phyloP scores from a whole-genome alignment of 1,140 invertebrate species.

The Aphis craccivora region DNA sequence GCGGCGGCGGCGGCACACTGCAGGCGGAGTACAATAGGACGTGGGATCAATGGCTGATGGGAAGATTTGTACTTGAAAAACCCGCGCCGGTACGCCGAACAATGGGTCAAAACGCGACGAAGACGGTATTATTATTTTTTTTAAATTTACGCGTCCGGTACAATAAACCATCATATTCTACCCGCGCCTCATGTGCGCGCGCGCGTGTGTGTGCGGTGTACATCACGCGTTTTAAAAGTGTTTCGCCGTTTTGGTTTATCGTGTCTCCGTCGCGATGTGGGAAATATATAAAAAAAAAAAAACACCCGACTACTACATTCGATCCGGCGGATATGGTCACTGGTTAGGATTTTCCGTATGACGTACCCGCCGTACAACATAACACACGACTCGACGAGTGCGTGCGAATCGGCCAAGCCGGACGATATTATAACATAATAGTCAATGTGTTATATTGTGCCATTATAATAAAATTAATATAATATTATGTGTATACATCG shows the following conservation, averaged over 20 bases:
- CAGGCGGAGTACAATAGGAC: conserved; percentile 12
- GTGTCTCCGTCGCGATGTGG: background rate
- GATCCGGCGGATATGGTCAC: too few relatives aligned
- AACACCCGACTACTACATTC: too few relatives aligned
- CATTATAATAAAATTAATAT: too few relatives aligned
- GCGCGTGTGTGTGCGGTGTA: background rate
- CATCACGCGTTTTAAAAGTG: background rate
- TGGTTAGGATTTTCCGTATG: too few relatives aligned
- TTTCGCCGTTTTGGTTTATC: background rate
- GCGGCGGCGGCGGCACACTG: background rate
- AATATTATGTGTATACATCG: too few relatives aligned
- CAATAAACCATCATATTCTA: conserved; percentile 11
- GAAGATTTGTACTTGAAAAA: conserved; percentile 51
- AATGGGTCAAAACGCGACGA: conserved; percentile 48
- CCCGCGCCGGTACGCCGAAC: conserved; percentile 31
- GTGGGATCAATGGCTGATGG: conserved; percentile 53
- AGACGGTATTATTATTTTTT: conserved; percentile 42
- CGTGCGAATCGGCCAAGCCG: too few relatives aligned
- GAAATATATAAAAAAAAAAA: background rate
- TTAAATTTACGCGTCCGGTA: conserved; percentile 53
- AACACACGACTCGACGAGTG: too few relatives aligned
- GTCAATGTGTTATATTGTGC: too few relatives aligned
- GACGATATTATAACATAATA: too few relatives aligned
- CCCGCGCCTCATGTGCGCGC: background rate
- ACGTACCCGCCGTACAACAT: too few relatives aligned